Evolutionary conservation across 2,888 invertebrate genomes (phyloP).

Genomic region (Calephelis perditalis): DNA sequence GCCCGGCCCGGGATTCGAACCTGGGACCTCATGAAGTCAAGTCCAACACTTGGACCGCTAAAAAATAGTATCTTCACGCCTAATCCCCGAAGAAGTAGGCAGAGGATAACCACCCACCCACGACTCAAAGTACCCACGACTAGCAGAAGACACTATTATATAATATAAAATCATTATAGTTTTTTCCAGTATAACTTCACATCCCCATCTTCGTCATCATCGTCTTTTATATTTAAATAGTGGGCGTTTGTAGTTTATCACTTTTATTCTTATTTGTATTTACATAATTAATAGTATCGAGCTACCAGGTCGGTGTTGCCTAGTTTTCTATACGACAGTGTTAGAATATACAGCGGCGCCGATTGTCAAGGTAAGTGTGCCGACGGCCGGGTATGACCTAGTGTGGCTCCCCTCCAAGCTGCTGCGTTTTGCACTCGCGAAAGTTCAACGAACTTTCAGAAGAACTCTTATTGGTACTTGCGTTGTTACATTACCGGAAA

Average conservation of each 20-base stretch:
- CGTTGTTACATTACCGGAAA: constrained; percentile 76
- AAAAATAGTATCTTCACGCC: too few species aligned
- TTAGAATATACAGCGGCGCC: constrained; percentile 43
- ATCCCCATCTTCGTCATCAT: too few species aligned
- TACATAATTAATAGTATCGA: constrained; percentile 45
- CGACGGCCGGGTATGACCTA: constrained; percentile 75
- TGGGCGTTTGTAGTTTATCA: constrained; percentile 5
- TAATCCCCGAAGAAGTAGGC: too few species aligned
- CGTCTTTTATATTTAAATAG: neutral
- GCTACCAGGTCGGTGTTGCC: constrained; percentile 49
- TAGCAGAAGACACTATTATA: too few species aligned
- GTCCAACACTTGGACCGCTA: too few species aligned
- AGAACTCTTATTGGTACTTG: constrained; percentile 73
- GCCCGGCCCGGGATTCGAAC: too few species aligned
- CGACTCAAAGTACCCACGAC: too few species aligned
- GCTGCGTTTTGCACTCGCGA: constrained; percentile 72
- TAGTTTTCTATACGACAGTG: constrained; percentile 61
- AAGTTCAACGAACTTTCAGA: constrained; percentile 72
- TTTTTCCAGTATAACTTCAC: too few species aligned
- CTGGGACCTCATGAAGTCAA: too few species aligned
- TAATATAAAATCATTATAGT: too few species aligned
- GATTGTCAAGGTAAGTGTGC: constrained; percentile 76
- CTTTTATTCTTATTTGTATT: constrained; percentile 26
- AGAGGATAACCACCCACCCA: too few species aligned
- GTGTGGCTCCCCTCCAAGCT: constrained; percentile 66